A percentile compares a stretch with the other conserved stretches of the same genome.
phyloP scores from a whole-genome alignment of 2,888 invertebrate genomes.

The Calameuta pallipes region DNA sequence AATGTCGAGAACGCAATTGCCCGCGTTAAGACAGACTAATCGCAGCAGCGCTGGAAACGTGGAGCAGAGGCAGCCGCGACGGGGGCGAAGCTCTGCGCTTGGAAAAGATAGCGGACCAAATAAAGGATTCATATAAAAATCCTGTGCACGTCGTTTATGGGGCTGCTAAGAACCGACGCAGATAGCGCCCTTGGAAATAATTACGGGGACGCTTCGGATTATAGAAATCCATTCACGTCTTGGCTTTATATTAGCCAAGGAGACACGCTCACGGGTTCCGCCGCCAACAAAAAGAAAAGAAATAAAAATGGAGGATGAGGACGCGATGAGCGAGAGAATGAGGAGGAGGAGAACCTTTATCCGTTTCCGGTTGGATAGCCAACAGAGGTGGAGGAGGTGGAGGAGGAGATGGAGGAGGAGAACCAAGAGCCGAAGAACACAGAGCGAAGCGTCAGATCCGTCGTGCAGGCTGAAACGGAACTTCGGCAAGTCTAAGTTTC shows the following conservation, averaged over 20 bases:
- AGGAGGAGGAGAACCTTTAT: slow-evolving; percentile 15
- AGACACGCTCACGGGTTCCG: not conserved
- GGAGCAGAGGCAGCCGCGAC: not conserved
- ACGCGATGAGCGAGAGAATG: slow-evolving; percentile 10
- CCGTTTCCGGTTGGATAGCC: slow-evolving; percentile 17
- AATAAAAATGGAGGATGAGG: not conserved
- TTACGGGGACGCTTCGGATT: slow-evolving; percentile 33
- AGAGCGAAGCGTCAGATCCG: slow-evolving; percentile 1
- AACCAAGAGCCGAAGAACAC: slow-evolving; percentile 4
- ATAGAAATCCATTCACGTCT: slow-evolving; percentile 41
- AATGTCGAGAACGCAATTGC: not conserved
- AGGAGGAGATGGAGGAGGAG: not conserved
- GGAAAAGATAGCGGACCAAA: not conserved
- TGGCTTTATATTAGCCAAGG: slow-evolving; percentile 33
- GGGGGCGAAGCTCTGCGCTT: not conserved
- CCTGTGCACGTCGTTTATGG: not conserved
- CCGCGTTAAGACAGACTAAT: not conserved
- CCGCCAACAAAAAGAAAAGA: not conserved
- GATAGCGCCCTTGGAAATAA: slow-evolving; percentile 41
- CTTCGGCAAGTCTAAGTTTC: not conserved
- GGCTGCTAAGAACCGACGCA: slow-evolving; percentile 8
- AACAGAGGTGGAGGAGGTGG: slow-evolving; percentile 6
- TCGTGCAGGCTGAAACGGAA: not conserved
- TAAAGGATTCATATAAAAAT: not conserved
- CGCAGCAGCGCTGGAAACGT: not conserved